These are phyloP conservation scores for Setipinna tenuifilis DNA, from an alignment of 2,797 vertebrate species.

Conservation along the genomic window DNA sequence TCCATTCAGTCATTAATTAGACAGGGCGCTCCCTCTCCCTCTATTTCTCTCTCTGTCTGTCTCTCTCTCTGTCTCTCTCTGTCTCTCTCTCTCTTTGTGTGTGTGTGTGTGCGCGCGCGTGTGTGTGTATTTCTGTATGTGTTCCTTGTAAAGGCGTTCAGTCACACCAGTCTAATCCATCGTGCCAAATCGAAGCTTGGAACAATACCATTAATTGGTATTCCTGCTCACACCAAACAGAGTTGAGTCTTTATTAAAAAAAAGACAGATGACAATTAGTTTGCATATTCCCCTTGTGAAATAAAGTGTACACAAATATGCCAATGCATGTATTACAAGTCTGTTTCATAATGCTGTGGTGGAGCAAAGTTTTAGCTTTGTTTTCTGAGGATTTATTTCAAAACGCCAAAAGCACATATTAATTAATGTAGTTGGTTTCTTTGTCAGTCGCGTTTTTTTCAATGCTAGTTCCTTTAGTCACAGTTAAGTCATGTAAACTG, in stretches of 20 bases:
- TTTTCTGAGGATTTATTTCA: not conserved
- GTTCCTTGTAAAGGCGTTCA: constrained; percentile 60
- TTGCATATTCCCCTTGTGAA: not conserved
- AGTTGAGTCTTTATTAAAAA: constrained; percentile 51
- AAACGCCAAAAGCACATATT: not conserved
- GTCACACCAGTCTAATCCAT: constrained; percentile 70
- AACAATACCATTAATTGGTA: constrained; percentile 74
- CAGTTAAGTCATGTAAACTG: not conserved
- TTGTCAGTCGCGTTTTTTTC: not conserved
- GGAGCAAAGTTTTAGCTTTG: not conserved
- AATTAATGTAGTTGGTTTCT: too few relatives aligned
- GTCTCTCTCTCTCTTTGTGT: not conserved
- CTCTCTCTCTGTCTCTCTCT: constrained; percentile 24
- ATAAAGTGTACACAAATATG: not conserved
- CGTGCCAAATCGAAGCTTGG: constrained; percentile 70
- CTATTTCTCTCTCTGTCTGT: constrained; percentile 28
- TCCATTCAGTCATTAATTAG: constrained; percentile 66
- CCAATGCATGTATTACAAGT: not conserved
- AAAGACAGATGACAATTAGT: constrained; percentile 2
- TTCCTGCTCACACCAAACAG: constrained; percentile 65
- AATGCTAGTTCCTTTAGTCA: not conserved
- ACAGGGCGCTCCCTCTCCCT: constrained; percentile 54
- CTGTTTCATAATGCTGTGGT: not conserved
- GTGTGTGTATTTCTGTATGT: constrained; percentile 33
- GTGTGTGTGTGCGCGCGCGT: constrained; percentile 28